Evolutionary conservation across 2,888 invertebrate genomes (phyloP), one percentile per base, ranked within the genome.

Genomic region (Xylocampa areola): DNA sequence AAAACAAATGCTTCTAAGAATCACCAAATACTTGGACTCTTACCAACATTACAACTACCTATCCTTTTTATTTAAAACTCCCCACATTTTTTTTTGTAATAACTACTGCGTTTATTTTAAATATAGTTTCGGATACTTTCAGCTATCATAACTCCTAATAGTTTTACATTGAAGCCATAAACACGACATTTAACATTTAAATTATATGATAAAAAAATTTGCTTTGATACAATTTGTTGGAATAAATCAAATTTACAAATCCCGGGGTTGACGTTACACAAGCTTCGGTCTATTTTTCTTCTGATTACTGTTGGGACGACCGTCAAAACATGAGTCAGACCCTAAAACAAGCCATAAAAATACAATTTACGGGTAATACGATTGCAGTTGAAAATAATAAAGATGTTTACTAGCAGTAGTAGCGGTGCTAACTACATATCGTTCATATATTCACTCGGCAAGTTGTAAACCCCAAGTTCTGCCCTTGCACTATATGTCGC

Each of bases 371-470:
- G 61, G 61, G 54, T 60, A 49, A 57, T 52, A 57, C 51, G 53
- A 59, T 68, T 69, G 76, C 66, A 69, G 61, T 57, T 66, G 66
- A 63, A 41, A 75, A 68, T 72, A 72, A 65, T 66, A 75, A 72
- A 72, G 44, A 52, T 64, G 57, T 73, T 75, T 75, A 73, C 66
- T 54, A 37, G 53, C 44, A 40, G 25, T 36, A 21, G 43, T 52
- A 51, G 39, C 47, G 43, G 63, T 62, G 62, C 44, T 36, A 40
- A 45, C 47, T 32, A 14, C 7, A 43, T 35, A 65, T 45, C 19
- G 32, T 44, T 70, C 35, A 23, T 68, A 39, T 49, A 47, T 49
- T 66, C 33, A 16, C 17, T 37, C 1, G n/a, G 14, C 8, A 43
- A 35, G 30, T 35, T 33, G 6, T 37, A 8, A 25, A 25, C 10